These are phyloP conservation scores for Carollia perspicillata DNA, from an alignment of 2,113 vertebrate species.

Conservation along the genomic window DNA sequence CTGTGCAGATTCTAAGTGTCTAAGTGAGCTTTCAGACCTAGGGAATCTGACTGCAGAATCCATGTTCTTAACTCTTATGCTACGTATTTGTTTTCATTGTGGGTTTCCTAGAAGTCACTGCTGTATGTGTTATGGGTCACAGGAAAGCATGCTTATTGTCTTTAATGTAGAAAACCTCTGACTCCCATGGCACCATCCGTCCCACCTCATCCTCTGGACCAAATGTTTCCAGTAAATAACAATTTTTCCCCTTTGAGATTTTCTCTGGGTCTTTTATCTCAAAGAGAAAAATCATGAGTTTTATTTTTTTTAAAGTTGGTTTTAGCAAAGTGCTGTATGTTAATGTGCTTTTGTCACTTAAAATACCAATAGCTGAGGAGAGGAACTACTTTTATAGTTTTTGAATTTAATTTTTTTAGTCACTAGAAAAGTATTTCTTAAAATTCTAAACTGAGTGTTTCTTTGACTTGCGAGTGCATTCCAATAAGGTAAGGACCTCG, in stretches of 20 bases:
- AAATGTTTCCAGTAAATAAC: neutral
- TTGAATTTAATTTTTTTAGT: neutral
- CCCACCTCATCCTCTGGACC: neutral
- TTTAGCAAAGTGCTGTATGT: neutral
- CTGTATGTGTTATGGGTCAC: neutral
- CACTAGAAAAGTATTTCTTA: neutral
- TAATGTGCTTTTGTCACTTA: neutral
- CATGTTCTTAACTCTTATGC: neutral
- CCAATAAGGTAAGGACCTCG: neutral
- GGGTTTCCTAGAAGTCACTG: neutral
- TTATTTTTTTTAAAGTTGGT: neutral
- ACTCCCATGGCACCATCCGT: neutral
- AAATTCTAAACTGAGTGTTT: neutral
- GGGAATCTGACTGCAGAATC: neutral
- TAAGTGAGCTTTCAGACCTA: neutral
- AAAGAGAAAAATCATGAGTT: neutral
- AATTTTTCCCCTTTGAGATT: neutral
- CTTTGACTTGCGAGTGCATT: neutral
- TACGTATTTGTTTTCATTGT: neutral
- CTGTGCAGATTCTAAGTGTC: neutral
- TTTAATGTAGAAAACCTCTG: neutral
- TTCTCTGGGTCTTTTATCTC: neutral
- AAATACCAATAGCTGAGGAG: neutral
- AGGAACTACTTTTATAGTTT: neutral
- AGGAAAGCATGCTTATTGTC: neutral